Evolutionary conservation across 2,888 invertebrate genomes (phyloP).

Genomic region (Scotopteryx bipunctaria): DNA sequence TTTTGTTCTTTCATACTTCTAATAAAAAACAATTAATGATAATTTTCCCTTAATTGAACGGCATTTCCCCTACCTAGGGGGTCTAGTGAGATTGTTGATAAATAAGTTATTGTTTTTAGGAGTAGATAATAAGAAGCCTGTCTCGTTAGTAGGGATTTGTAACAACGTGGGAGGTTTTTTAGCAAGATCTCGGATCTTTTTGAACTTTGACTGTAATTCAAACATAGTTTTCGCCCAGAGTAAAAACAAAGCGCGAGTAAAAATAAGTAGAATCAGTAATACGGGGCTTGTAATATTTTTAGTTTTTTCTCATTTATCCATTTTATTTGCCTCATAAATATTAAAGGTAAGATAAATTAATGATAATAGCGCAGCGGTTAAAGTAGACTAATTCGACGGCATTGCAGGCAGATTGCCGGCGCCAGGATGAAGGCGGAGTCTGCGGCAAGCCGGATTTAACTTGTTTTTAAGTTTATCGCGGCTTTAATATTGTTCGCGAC

Average conservation of each 20-base stretch:
- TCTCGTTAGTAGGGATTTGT: too few species aligned
- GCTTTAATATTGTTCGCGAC: constrained; percentile 79
- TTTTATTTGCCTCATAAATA: constrained; percentile 21
- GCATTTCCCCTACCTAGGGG: too few species aligned
- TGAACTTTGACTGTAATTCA: too few species aligned
- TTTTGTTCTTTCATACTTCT: too few species aligned
- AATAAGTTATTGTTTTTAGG: too few species aligned
- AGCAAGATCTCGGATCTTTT: too few species aligned
- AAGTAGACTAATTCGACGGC: constrained; percentile 65
- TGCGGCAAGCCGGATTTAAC: constrained; percentile 76
- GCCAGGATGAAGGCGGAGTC: constrained; percentile 58
- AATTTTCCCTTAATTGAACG: too few species aligned
- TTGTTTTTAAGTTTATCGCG: constrained; percentile 80
- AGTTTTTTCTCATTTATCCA: constrained; percentile 7
- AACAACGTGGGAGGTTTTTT: too few species aligned
- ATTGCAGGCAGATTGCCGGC: constrained; percentile 68
- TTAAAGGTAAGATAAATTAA: constrained; percentile 38
- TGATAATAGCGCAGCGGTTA: constrained; percentile 47
- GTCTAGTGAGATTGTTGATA: too few species aligned
- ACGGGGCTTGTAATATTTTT: neutral
- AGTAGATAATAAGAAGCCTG: too few species aligned
- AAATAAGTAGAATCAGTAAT: neutral
- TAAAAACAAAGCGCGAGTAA: constrained; percentile 6
- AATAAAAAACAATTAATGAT: too few species aligned
- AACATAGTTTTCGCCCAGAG: neutral